Evolutionary conservation across 2,888 invertebrate species (phyloP).

Genomic region (Cheilosia impressa): DNA sequence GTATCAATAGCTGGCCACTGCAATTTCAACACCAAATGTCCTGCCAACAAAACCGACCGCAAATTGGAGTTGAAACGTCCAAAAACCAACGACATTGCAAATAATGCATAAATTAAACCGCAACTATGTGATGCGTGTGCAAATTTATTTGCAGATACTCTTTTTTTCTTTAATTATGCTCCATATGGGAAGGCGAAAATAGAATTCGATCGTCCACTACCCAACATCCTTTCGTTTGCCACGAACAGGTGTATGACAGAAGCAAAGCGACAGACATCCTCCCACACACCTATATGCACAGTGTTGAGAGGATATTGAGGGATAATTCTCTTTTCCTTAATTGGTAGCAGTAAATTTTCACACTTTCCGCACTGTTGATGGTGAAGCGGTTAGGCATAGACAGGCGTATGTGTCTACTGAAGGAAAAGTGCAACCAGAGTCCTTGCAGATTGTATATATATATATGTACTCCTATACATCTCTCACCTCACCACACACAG

Average conservation of each 20-base stretch:
- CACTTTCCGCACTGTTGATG: conserved; percentile 33
- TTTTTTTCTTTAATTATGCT: conserved; percentile 31
- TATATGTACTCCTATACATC: background rate
- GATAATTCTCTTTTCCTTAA: conserved; percentile 17
- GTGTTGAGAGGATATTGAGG: conserved; percentile 22
- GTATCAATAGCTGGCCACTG: conserved; percentile 14
- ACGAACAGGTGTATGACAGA: conserved; percentile 11
- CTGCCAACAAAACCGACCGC: conserved; percentile 59
- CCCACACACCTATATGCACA: background rate
- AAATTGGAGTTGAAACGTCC: conserved; percentile 51
- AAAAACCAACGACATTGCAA: conserved; percentile 21
- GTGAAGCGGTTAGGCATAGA: background rate
- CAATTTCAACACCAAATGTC: conserved; percentile 55
- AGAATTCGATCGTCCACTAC: background rate
- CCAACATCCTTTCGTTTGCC: background rate
- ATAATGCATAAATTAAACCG: conserved; percentile 49
- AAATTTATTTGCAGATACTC: background rate
- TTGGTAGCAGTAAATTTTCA: conserved; percentile 42
- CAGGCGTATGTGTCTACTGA: background rate
- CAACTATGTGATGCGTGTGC: conserved; percentile 19
- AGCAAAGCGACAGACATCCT: background rate
- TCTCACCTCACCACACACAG: conserved; percentile 5
- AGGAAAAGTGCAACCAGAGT: conserved; percentile 6
- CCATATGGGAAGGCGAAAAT: too few relatives aligned
- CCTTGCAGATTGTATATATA: background rate